Evolutionary conservation across 2,888 invertebrate species (phyloP), one percentile per base, ranked within the genome.

Genomic region (Ophonus ardosiacus): DNA sequence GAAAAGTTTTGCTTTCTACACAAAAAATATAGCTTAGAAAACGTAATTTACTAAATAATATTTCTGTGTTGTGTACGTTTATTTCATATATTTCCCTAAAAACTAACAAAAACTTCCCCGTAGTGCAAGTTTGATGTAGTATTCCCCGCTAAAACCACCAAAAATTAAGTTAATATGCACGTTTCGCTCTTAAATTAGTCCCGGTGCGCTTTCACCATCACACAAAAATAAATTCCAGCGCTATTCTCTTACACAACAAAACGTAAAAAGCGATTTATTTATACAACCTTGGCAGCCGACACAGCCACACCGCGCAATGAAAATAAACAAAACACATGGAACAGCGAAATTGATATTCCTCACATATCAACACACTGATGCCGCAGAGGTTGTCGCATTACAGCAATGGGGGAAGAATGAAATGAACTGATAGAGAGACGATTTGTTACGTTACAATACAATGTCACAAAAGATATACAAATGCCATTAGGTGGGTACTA

Each of bases 271-370:
- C 61, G 38, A 61, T 81, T 81, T 61, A 63, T 81, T 81, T 63
- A 81, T 81, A 21, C n/a, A 81, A 81, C 63, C 81, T 81, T 65
- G 65, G 21, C 81, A 61, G 43, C 51, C 61, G 61, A 15, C 80
- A 61, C 63, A 61, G 31, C 68, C 56, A 13, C 59, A 56, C 40
- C 38, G 51, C 38, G 80, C 61, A 24, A 80, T 80, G 38, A 80
- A 80, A 80, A 78, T 78, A 78, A 80, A 80, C 31, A 80, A 40
- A 80, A 80, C 80, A 57, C 59, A 56, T 79, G 57, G 24, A 79
- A 79, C 61, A 59, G 61, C 59, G 80, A 61, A 79, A 80, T 80
- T 80, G 80, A 80, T 80, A 80, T 80, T 59, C 80, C 61, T 40
- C 80, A 80, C 80, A 80, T 80, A 80, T 80, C 61, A 31, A 15